These are phyloP conservation scores for Callyntrura sp. DNA, from an alignment of 2,888 invertebrate genomes.

Conservation along the genomic window DNA sequence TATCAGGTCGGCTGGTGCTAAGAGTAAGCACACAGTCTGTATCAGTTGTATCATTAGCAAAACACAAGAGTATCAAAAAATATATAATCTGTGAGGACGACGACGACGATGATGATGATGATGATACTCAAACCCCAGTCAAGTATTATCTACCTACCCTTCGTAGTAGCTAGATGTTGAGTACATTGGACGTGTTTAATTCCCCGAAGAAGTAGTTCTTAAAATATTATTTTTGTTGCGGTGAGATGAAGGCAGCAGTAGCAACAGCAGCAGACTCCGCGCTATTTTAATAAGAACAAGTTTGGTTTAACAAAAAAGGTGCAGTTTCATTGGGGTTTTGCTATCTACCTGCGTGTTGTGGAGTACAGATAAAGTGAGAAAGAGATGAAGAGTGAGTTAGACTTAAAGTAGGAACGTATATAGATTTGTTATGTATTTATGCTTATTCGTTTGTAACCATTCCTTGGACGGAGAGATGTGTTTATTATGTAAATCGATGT, in stretches of 20 bases:
- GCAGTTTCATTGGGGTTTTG: slow-evolving; percentile 5
- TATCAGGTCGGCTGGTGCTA: not conserved
- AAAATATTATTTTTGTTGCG: slow-evolving; percentile 23
- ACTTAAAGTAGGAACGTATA: not conserved
- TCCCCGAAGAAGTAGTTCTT: not conserved
- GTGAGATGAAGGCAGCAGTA: not conserved
- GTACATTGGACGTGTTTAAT: not conserved
- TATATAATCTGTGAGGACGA: not conserved
- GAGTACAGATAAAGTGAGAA: not conserved
- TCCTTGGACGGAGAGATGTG: slow-evolving; percentile 34
- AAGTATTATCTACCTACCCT: not conserved
- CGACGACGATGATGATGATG: too few species aligned
- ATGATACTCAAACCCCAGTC: slow-evolving; percentile 5
- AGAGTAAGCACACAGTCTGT: not conserved
- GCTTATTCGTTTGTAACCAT: not conserved
- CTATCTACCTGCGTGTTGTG: not conserved
- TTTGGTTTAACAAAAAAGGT: not conserved
- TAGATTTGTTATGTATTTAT: not conserved
- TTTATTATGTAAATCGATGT: slow-evolving; percentile 50
- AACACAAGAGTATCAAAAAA: slow-evolving; percentile 29
- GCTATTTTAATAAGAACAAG: slow-evolving; percentile 29
- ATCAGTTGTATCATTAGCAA: slow-evolving; percentile 26
- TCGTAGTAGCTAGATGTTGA: not conserved
- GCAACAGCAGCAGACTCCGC: not conserved
- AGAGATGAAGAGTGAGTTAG: not conserved